phyloP scores from a whole-genome alignment of 2,113 vertebrate genomes.

The Cyanoliseus patagonus region DNA sequence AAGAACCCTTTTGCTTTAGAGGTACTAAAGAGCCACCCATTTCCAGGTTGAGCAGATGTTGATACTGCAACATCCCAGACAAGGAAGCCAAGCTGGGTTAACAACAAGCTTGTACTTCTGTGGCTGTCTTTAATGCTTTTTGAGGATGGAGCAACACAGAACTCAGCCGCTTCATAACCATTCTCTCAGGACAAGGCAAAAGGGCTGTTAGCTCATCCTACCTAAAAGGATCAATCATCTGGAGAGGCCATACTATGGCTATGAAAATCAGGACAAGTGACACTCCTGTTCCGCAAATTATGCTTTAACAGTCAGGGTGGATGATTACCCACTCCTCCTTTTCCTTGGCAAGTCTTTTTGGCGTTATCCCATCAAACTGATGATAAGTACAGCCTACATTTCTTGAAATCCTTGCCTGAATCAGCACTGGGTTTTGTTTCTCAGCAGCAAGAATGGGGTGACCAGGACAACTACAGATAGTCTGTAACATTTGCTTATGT shows the following conservation, averaged over 20 bases:
- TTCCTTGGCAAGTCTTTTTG: neutral
- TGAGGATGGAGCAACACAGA: neutral
- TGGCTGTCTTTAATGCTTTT: neutral
- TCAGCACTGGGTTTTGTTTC: neutral
- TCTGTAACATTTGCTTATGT: accelerated
- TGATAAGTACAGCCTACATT: neutral
- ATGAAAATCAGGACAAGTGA: neutral
- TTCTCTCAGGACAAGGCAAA: neutral
- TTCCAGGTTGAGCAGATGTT: neutral
- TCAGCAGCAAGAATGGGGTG: neutral
- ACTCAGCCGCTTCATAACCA: neutral
- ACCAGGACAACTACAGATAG: neutral
- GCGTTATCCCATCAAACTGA: neutral
- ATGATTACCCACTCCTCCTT: neutral
- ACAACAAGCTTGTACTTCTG: neutral
- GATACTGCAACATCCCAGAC: neutral
- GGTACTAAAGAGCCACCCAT: neutral
- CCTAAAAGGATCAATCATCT: neutral
- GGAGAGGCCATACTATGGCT: neutral
- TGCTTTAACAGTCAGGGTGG: neutral
- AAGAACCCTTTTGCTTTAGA: neutral
- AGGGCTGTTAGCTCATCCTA: neutral
- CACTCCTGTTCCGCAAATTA: neutral
- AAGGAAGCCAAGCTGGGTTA: neutral
- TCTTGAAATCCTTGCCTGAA: neutral